Evolutionary conservation across 2,113 vertebrate genomes (phyloP), one percentile per base, ranked within the genome.

Genomic region (Anoplopoma fimbria): DNA sequence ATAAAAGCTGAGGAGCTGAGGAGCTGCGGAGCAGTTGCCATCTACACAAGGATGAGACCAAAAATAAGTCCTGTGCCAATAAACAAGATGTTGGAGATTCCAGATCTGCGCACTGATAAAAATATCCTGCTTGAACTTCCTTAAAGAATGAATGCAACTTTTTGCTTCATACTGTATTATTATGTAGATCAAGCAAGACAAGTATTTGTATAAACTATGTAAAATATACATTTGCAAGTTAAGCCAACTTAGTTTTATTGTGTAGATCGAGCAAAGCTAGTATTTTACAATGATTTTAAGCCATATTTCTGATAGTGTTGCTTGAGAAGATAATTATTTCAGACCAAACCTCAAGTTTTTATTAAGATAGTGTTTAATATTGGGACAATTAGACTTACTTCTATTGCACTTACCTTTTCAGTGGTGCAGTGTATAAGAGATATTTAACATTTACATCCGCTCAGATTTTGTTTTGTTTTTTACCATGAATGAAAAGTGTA

Each of bases 31-130:
- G 79, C 89, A 92, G 90, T 91, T 93, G 91, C 75, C 87, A 90
- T 89, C 78, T 65, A 74, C 82, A 27, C 85, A 75, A 60, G 87
- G 76, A 90, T 92, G 83, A 90, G 82, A 86, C 84, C 83, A 79
- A 85, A 88, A 93, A 92, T 93, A 93, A 92, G 81, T 86, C 72
- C 47, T 61, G 27, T 55, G 82, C 80, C 81, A 84, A 87, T 93
- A 88, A 91, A 92, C 89, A 92, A 82, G 58, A 92, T 92, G 87
- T 82, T 81, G 49, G 34, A 82, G 83, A 89, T 92, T 13, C 89
- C 87, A 85, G 1, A 77, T 58, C 77, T 75, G n/a, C 38, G 49
- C 9, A 23, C n/a, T 57, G 12, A 57, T 57, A 14, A 57, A 27
- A 57, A 57, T 14, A 57, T 27, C n/a, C 53, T 57, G 53, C n/a